Conservation (phyloP, 2,113 vertebrate species). For the Antechinus stuartii region DNA sequence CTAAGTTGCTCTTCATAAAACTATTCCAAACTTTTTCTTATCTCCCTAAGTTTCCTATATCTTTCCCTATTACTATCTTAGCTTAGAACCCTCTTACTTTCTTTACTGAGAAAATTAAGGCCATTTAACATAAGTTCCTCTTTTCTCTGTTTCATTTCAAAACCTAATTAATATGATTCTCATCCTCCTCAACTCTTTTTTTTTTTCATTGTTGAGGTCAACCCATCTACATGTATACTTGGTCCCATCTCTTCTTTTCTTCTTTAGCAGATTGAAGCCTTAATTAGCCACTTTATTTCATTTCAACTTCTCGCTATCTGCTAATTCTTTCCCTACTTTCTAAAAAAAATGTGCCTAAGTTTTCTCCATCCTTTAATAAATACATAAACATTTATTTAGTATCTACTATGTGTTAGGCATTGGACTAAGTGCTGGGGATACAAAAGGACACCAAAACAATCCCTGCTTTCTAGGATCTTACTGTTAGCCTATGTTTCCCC, state of each 20-base stretch:
- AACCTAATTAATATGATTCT: neutral
- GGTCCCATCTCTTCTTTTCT: neutral
- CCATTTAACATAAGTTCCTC: neutral
- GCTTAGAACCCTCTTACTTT: neutral
- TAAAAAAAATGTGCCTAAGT: neutral
- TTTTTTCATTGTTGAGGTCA: neutral
- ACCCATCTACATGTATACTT: neutral
- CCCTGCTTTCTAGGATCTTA: neutral
- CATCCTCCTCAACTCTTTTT: neutral
- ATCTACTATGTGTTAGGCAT: neutral
- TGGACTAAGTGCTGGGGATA: neutral
- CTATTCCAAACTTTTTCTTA: neutral
- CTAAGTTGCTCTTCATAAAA: neutral
- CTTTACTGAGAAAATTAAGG: neutral
- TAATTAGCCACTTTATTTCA: neutral
- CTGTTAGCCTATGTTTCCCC: neutral
- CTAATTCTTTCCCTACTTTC: neutral
- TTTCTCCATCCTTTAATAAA: neutral
- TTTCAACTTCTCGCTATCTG: neutral
- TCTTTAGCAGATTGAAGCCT: neutral
- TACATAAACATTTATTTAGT: neutral
- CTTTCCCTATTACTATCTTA: neutral
- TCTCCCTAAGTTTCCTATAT: neutral
- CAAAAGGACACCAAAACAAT: neutral
- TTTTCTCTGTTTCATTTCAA: neutral